These are phyloP conservation scores for Procavia capensis DNA, from an alignment of 2,113 vertebrate genomes.

Conservation along the genomic window DNA sequence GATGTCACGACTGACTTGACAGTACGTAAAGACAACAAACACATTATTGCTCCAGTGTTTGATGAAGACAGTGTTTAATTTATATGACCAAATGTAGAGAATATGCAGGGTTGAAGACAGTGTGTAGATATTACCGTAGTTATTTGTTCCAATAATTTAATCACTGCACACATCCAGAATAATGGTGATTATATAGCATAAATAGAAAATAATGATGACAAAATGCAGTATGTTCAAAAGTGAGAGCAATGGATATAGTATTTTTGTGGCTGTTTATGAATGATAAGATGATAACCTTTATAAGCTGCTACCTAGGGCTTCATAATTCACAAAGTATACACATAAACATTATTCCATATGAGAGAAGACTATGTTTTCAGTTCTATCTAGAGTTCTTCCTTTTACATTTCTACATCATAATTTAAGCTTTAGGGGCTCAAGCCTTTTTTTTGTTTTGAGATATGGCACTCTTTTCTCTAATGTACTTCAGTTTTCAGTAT, in stretches of 20 bases:
- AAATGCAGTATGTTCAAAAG: neutral
- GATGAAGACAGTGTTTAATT: neutral
- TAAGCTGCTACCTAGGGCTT: neutral
- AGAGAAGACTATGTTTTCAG: constrained; percentile 39
- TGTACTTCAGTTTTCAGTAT: constrained; percentile 68
- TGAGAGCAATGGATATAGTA: neutral
- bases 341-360: constrained; percentile 29
- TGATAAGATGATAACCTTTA: constrained; percentile 48
- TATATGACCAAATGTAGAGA: neutral
- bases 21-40: no score
- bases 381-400: constrained; percentile 67
- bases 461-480: constrained; percentile 65
- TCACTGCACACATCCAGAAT: neutral
- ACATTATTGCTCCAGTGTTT: neutral
- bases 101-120: neutral
- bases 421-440: constrained; percentile 68
- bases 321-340: neutral
- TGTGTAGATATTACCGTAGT: neutral
- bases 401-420: constrained; percentile 47
- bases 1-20: no score
- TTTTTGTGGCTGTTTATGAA: neutral
- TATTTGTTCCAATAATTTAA: neutral
- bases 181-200: neutral
- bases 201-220: neutral
- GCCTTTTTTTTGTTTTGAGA: constrained; percentile 71